phyloP scores from a whole-genome alignment of 2,113 vertebrate genomes.

The Fregata magnificens region DNA sequence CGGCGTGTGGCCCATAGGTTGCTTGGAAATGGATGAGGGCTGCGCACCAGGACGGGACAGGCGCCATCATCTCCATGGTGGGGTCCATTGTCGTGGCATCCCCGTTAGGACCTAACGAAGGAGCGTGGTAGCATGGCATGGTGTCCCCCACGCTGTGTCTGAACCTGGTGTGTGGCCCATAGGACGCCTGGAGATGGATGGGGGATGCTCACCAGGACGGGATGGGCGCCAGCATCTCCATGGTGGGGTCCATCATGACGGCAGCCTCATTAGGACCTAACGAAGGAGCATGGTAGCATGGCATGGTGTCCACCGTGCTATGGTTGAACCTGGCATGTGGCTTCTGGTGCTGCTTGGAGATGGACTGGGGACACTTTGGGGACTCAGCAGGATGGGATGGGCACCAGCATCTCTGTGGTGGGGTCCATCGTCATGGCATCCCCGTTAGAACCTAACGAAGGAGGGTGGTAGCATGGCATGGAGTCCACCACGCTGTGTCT shows the following conservation, averaged over 20 bases:
- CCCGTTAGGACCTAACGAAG: neutral
- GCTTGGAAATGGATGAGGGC: accelerated
- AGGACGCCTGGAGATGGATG: accelerated
- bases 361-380: neutral
- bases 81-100: accelerated
- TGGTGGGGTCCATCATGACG: accelerated
- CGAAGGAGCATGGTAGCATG: accelerated
- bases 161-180: neutral
- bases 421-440: accelerated
- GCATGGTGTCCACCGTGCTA: accelerated
- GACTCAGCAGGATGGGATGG: accelerated
- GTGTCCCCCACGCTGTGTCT: neutral
- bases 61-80: accelerated
- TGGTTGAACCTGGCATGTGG: neutral
- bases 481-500: neutral
- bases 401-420: accelerated
- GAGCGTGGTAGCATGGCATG: accelerated
- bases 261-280: neutral
- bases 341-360: accelerated
- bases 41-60: accelerated
- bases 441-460: neutral
- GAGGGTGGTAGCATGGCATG: accelerated
- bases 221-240: neutral
- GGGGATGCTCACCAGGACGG: accelerated
- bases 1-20: accelerated